phyloP scores from a whole-genome alignment of 2,797 vertebrate species.

The Morus bassanus region DNA sequence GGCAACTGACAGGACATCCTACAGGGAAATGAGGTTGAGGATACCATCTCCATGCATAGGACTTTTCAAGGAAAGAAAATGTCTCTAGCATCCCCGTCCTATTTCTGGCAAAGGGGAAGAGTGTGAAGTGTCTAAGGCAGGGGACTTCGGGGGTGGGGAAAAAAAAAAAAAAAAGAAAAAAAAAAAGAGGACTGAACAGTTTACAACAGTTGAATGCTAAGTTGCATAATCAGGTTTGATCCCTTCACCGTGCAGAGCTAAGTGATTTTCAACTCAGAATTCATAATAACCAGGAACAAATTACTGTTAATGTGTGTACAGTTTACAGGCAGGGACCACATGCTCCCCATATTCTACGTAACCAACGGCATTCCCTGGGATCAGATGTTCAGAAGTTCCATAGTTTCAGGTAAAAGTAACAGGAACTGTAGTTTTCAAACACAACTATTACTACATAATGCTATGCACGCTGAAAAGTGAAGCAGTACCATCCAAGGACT shows the following conservation, averaged over 20 bases:
- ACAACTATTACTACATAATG: neutral
- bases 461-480: neutral
- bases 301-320: neutral
- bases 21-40: neutral
- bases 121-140: neutral
- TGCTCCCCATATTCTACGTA: neutral
- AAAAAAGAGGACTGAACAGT: neutral
- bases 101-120: neutral
- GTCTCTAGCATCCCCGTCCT: neutral
- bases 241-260: neutral
- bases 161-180: neutral
- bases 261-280: neutral
- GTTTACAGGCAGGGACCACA: neutral
- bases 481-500: neutral
- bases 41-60: neutral
- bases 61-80: neutral
- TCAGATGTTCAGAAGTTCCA: neutral
- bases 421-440: neutral
- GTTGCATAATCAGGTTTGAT: neutral
- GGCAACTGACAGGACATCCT: neutral
- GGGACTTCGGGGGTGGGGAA: too few relatives aligned
- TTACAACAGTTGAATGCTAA: neutral
- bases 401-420: neutral
- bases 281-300: neutral
- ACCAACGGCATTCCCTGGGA: neutral